A percentile compares a stretch with the other conserved stretches of the same genome.
These are phyloP conservation scores for Lasioglossum morio DNA, from an alignment of 2,888 invertebrate genomes.

Conservation along the genomic window DNA sequence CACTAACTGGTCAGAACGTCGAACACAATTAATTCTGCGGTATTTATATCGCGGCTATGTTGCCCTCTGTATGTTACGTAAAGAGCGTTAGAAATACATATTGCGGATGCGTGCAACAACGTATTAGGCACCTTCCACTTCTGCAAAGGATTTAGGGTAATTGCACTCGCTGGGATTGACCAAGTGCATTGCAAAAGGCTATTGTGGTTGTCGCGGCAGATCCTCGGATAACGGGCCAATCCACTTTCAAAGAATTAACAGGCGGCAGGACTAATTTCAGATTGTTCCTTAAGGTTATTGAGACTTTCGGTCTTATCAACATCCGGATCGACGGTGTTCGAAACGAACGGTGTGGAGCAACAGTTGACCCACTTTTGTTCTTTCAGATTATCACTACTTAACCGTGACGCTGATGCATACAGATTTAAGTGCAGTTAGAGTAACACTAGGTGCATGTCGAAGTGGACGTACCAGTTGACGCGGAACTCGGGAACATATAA, in stretches of 20 bases:
- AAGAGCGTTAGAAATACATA: background rate
- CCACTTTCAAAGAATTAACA: background rate
- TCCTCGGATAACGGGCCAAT: background rate
- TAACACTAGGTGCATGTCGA: background rate
- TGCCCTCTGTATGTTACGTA: background rate
- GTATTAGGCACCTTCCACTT: conserved; percentile 2
- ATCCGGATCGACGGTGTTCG: background rate
- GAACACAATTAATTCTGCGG: background rate
- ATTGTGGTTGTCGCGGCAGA: background rate
- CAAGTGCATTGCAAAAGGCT: background rate
- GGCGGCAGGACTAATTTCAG: background rate
- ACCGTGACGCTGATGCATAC: background rate
- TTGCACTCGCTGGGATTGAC: background rate
- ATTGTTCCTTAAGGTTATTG: background rate
- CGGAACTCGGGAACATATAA: background rate
- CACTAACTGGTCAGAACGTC: background rate
- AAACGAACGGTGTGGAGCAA: background rate
- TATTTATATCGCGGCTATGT: background rate
- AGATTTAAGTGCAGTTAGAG: background rate
- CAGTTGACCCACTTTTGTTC: background rate
- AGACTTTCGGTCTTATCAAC: background rate
- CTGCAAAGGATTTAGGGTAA: conserved; percentile 17
- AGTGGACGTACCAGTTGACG: background rate
- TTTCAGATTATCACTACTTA: conserved; percentile 1
- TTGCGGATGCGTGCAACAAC: background rate